Percentiles rank a stretch among this genome's conserved stretches.
phyloP scores from a whole-genome alignment of 2,797 vertebrate species.

The Rhinophrynus dorsalis region DNA sequence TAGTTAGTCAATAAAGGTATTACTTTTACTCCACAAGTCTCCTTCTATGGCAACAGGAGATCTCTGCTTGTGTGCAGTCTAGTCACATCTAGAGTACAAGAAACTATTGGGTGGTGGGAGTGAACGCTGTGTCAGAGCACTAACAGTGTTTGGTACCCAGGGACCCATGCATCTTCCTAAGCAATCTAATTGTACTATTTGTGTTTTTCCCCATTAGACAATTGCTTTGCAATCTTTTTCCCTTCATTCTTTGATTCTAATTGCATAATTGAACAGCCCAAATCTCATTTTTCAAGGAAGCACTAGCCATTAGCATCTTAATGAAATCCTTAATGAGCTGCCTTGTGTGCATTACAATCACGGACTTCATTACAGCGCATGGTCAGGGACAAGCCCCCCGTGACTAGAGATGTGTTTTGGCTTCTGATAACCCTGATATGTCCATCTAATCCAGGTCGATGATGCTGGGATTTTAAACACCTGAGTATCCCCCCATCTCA shows the following conservation, averaged over 20 bases:
- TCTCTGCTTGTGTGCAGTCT: too few relatives aligned
- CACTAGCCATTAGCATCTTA: constrained; percentile 81
- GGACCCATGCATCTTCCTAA: constrained; percentile 11
- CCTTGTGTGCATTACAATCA: constrained; percentile 37
- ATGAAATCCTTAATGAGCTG: constrained; percentile 81
- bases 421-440: constrained; percentile 21
- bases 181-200: constrained; percentile 63
- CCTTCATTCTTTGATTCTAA: constrained; percentile 75
- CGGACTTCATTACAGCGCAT: constrained; percentile 6
- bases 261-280: constrained; percentile 76
- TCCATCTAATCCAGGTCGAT: constrained; percentile 12
- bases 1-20: too few relatives aligned
- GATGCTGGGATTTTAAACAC: constrained; percentile 2
- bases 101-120: too few relatives aligned
- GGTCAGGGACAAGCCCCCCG: constrained; percentile 19
- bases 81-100: too few relatives aligned
- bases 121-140: not conserved
- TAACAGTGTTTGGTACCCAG: not conserved
- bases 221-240: constrained; percentile 72
- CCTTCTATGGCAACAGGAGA: too few relatives aligned
- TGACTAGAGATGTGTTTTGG: not conserved
- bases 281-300: constrained; percentile 79
- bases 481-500: not conserved
- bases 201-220: constrained; percentile 70
- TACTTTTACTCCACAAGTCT: too few relatives aligned